A percentile compares a stretch with the other conserved stretches of the same genome.
Evolutionary conservation across 2,888 invertebrate species (phyloP).

Genomic region (Argynnis bischoffii): DNA sequence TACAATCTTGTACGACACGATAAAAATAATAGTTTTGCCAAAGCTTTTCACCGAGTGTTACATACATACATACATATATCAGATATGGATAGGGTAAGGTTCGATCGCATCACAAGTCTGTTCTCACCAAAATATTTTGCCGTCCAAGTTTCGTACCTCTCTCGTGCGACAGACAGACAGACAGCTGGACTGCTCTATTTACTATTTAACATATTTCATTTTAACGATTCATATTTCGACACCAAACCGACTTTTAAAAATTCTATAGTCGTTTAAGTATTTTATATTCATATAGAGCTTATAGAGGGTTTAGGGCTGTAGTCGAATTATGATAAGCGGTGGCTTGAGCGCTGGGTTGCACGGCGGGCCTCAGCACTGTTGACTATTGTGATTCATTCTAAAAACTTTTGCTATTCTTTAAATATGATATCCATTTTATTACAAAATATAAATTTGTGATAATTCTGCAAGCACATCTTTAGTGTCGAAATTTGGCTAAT

Average conservation of each 20-base stretch:
- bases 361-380: not conserved
- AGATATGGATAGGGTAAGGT: slow-evolving; percentile 28
- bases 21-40: slow-evolving; percentile 27
- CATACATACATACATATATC: not conserved
- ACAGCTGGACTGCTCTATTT: slow-evolving; percentile 66
- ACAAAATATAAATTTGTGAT: too few relatives aligned
- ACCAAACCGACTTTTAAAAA: slow-evolving; percentile 64
- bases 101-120: slow-evolving; percentile 38
- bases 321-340: slow-evolving; percentile 47
- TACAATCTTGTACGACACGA: slow-evolving; percentile 33
- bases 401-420: too few relatives aligned
- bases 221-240: slow-evolving; percentile 66
- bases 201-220: slow-evolving; percentile 54
- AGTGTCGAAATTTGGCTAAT: too few relatives aligned
- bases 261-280: slow-evolving; percentile 70
- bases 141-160: slow-evolving; percentile 70
- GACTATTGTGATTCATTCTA: too few relatives aligned
- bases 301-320: slow-evolving; percentile 76
- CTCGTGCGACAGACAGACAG: slow-evolving; percentile 48
- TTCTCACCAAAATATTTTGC: slow-evolving; percentile 73
- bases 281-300: slow-evolving; percentile 80
- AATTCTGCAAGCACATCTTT: too few relatives aligned
- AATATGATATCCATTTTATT: too few relatives aligned
- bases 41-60: slow-evolving; percentile 33
- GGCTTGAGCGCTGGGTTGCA: slow-evolving; percentile 42